Percentiles rank a stretch among this genome's conserved stretches.
Evolutionary conservation across 2,113 vertebrate genomes (phyloP).

Genomic region (Bettongia penicillata): DNA sequence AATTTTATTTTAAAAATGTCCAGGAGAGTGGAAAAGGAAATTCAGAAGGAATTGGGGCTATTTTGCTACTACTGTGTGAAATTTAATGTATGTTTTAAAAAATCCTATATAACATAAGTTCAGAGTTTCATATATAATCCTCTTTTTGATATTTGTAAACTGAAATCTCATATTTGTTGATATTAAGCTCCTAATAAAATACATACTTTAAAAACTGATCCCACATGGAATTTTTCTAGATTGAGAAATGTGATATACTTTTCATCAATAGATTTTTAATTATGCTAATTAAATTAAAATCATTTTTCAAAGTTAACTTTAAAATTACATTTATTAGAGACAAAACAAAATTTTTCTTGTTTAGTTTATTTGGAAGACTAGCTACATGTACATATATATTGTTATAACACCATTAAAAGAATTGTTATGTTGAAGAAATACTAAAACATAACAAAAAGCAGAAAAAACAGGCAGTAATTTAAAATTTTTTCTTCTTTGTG

Average conservation of each 20-base stretch:
- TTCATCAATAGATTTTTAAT: conserved; percentile 31
- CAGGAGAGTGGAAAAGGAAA: background rate
- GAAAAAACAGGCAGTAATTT: conserved; percentile 29
- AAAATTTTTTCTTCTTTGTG: conserved; percentile 26
- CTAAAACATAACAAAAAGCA: conserved; percentile 44
- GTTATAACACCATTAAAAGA: background rate
- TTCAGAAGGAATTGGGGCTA: background rate
- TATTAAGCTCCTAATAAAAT: background rate
- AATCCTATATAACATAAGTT: background rate
- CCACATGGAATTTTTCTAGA: conserved; percentile 13
- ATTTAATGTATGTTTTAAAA: background rate
- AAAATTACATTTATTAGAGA: conserved; percentile 10
- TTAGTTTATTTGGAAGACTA: conserved; percentile 36
- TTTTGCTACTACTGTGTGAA: background rate
- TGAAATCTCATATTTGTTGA: background rate
- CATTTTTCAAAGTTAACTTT: conserved; percentile 27
- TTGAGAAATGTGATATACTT: conserved; percentile 24
- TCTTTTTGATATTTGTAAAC: background rate
- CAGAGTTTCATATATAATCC: background rate
- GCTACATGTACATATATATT: conserved; percentile 4
- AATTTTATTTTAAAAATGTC: background rate
- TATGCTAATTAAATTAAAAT: conserved; percentile 29
- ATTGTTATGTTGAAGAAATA: conserved; percentile 2
- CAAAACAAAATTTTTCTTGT: conserved; percentile 15
- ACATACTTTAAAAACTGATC: background rate